Conservation (phyloP, 2,888 invertebrate genomes). For the Tinea pellionella region DNA sequence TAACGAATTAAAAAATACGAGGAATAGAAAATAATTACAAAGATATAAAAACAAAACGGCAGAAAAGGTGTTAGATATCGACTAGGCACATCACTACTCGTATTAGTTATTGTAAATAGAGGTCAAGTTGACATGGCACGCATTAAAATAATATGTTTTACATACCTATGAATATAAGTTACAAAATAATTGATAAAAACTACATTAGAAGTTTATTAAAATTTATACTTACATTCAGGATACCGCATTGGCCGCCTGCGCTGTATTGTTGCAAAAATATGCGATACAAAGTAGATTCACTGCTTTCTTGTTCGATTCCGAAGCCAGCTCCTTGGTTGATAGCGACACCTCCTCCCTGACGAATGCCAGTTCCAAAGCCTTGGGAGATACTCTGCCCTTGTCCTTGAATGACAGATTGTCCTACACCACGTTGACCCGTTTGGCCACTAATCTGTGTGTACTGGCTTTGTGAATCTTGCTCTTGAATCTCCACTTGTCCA, state of each 20-base stretch:
- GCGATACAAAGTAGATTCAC: conserved; percentile 32
- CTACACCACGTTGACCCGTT: background rate
- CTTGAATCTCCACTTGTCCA: conserved; percentile 25
- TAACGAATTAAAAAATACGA: too few relatives aligned
- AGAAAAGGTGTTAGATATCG: background rate
- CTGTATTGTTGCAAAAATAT: conserved; percentile 40
- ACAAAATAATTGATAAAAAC: background rate
- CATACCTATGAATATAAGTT: background rate
- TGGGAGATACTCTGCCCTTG: conserved; percentile 23
- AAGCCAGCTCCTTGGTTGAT: conserved; percentile 27
- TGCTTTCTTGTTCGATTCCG: conserved; percentile 34
- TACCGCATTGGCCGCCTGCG: conserved; percentile 45
- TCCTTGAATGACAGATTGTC: conserved; percentile 17
- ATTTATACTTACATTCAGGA: conserved; percentile 44
- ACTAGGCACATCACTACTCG: background rate
- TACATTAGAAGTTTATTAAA: background rate
- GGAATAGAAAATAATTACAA: too few relatives aligned
- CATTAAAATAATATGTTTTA: conserved; percentile 2
- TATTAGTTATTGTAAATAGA: conserved; percentile 4
- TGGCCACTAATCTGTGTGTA: background rate
- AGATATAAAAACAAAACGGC: too few relatives aligned
- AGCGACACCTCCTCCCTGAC: conserved; percentile 19
- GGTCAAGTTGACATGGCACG: conserved; percentile 2
- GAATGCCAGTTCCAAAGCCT: conserved; percentile 22
- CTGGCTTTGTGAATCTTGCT: conserved; percentile 17